Conservation (phyloP, 1,140 invertebrate genomes). For the Tigriopus japonicus region DNA sequence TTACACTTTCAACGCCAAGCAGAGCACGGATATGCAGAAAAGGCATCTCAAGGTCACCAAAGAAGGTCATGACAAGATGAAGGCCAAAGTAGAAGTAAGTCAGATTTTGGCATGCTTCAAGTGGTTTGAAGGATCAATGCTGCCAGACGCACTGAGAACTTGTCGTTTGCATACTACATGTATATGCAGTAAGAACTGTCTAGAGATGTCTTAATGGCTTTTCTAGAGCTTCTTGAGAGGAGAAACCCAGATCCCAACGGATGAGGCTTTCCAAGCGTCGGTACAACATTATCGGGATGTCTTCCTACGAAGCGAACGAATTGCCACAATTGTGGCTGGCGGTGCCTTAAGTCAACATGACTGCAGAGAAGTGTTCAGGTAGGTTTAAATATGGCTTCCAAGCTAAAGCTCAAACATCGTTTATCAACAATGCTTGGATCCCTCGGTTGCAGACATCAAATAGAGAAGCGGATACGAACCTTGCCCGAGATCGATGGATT, state of each 20-base stretch:
- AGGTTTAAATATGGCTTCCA: neutral
- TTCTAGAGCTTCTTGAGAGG: constrained; percentile 66
- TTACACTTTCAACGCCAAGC: constrained; percentile 98
- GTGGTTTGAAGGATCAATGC: neutral
- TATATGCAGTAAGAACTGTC: too few species aligned
- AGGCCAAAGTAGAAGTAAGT: constrained; percentile 71
- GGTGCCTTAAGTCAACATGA: constrained; percentile 95
- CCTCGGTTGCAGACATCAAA: constrained; percentile 9
- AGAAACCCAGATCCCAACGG: constrained; percentile 91
- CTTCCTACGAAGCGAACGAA: constrained; percentile 72
- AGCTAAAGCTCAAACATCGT: neutral
- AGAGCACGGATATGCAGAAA: constrained; percentile 89
- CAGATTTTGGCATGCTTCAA: neutral
- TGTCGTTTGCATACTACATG: too few species aligned
- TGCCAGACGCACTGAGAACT: too few species aligned
- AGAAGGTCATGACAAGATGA: constrained; percentile 85
- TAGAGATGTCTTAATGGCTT: too few species aligned
- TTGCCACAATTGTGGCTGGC: constrained; percentile 83
- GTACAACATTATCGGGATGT: constrained; percentile 94
- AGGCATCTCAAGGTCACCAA: constrained; percentile 83
- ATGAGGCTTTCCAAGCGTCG: constrained; percentile 97
- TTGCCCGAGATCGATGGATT: constrained; percentile 96
- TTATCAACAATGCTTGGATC: neutral
- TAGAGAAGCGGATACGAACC: constrained; percentile 34
- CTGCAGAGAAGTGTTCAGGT: constrained; percentile 90